Percentiles rank a stretch among this genome's conserved stretches.
phyloP scores from a whole-genome alignment of 2,888 invertebrate species.

The Tryphoninae sp. region DNA sequence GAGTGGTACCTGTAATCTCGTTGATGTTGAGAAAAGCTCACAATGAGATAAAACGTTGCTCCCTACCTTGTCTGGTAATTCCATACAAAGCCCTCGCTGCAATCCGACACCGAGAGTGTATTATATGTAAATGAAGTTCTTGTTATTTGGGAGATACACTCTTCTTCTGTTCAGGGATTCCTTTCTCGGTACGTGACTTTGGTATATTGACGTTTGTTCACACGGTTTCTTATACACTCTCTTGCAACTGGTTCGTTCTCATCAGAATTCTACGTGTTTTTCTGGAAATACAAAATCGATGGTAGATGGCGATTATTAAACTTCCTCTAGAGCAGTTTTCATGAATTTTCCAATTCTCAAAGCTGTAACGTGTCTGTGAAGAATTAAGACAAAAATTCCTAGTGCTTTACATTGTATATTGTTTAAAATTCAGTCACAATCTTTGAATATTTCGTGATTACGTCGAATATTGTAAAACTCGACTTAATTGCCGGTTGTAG shows the following conservation, averaged over 20 bases:
- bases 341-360: background rate
- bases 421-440: background rate
- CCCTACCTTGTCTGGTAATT: background rate
- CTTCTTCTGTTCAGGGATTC: background rate
- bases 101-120: background rate
- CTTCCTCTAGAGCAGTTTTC: background rate
- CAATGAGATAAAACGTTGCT: background rate
- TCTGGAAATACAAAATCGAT: background rate
- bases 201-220: too few species aligned
- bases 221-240: too few species aligned
- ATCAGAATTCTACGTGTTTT: background rate
- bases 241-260: background rate
- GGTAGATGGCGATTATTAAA: conserved; percentile 3
- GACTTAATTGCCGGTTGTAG: conserved; percentile 22
- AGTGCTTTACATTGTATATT: too few species aligned
- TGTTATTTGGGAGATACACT: background rate
- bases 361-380: too few species aligned
- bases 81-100: background rate
- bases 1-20: background rate
- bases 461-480: background rate
- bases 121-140: background rate
- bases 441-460: background rate
- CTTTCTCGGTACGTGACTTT: background rate
- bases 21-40: background rate
- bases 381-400: too few species aligned